Percentiles rank a stretch among this genome's conserved stretches.
These are phyloP conservation scores for Scomber colias DNA, from an alignment of 2,113 vertebrate genomes.

Conservation along the genomic window DNA sequence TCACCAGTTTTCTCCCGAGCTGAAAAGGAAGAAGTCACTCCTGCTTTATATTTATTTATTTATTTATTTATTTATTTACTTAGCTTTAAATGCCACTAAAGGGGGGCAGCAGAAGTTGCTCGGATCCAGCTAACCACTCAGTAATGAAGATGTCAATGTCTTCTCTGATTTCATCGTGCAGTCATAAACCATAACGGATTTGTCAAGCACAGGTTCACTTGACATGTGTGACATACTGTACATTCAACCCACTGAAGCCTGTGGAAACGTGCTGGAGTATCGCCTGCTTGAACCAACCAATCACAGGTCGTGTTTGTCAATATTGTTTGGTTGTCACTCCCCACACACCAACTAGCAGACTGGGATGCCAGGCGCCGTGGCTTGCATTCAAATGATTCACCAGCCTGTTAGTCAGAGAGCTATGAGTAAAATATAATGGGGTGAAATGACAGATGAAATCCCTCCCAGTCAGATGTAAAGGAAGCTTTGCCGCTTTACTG, in stretches of 20 bases:
- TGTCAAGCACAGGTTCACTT: slow-evolving; percentile 35
- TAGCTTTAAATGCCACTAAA: slow-evolving; percentile 16
- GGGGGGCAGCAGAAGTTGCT: slow-evolving; percentile 17
- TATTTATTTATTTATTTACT: background rate
- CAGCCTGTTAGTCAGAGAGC: slow-evolving; percentile 51
- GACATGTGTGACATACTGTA: slow-evolving; percentile 22
- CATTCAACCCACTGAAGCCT: slow-evolving; percentile 16
- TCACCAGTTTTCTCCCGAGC: background rate
- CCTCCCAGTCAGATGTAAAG: slow-evolving; percentile 49
- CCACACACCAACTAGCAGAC: slow-evolving; percentile 22
- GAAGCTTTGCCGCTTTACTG: slow-evolving; percentile 37
- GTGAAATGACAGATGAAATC: slow-evolving; percentile 59
- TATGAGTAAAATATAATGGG: slow-evolving; percentile 62
- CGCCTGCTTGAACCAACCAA: slow-evolving; percentile 40
- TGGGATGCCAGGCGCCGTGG: slow-evolving; percentile 39
- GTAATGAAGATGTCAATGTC: slow-evolving; percentile 48
- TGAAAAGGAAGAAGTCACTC: slow-evolving; percentile 10
- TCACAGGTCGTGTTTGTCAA: slow-evolving; percentile 61
- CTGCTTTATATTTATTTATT: background rate
- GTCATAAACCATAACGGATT: slow-evolving; percentile 43
- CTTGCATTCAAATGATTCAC: slow-evolving; percentile 59
- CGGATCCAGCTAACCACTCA: slow-evolving; percentile 10
- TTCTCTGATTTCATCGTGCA: slow-evolving; percentile 30
- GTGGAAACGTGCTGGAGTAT: slow-evolving; percentile 16
- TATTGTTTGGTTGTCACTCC: slow-evolving; percentile 47